Base-by-base conservation (phyloP, 2,888 invertebrate genomes). In the Polymixis flavicincta region DNA sequence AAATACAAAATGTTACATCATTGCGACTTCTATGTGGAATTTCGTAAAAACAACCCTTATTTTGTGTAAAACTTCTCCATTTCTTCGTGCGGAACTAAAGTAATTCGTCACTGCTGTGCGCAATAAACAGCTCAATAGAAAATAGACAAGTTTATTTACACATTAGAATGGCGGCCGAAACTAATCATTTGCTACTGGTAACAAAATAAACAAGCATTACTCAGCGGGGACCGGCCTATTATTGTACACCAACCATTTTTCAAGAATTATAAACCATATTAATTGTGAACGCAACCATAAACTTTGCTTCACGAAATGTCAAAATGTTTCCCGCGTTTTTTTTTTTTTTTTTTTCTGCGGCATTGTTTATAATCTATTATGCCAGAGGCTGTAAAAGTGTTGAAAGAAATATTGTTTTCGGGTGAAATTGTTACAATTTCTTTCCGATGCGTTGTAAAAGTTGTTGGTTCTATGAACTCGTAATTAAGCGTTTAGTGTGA, bases 161-260 rank as follows among this genome's bases (percentile, higher is more conserved):
- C 92, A 90, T 90, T 90, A 87, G 85, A 94, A 95, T 92, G 86
- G 93, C 90, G 75, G 94, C 95, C 95, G 95, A 95, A 93, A 92
- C 95, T 92, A 96, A 96, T 96, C 88, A 95, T 95, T 93, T 92
- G 96, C 96, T 96, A 96, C 96, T 89, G 95, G 95, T 93, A 92
- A 92, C 92, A 80, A 86, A 87, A 92, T 90, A 91, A 92, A 94
- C 93, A 94, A 91, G 90, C 89, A 82, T 89, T 83, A 85, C 92
- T 28, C 95, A 92, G 94, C 94, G 92, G 95, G 95, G 78, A 61
- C 85, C 84, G 87, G 45, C 74, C 90, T 84, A 92, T 93, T 93
- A 93, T 91, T 86, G 85, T 86, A 86, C 82, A 88, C 86, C 85
- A 89, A 93, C 89, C 92, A 92, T 92, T 93, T 93, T 95, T 95